Base-by-base conservation (phyloP, 2,888 invertebrate genomes). In the Drosophila limbata region DNA sequence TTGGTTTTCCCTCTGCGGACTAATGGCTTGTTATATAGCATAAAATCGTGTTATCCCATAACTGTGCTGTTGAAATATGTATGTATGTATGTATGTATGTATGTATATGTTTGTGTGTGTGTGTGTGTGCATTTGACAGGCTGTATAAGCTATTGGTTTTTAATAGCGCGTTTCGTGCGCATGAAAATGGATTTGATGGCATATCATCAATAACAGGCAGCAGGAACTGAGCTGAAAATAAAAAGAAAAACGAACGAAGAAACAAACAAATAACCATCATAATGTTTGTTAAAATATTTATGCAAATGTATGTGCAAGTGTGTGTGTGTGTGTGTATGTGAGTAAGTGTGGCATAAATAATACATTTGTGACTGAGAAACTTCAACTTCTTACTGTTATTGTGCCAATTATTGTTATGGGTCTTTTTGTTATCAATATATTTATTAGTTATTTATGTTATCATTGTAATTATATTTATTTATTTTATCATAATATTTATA, bases 161-260 rank as follows among this genome's bases (percentile, higher is more conserved):
- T 81, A 84, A 86, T 88, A 60, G 84, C 84, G 70, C 67, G 68
- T 74, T 61, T 69, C 75, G 68, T 75, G 84, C 63, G 59, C 78
- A 45, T 44, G 47, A 33, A 79, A 68, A 76, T 67, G 51, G 47
- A 68, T 48, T 61, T 62, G 73, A 56, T 64, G 60, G 69, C 68
- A 66, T 69, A 65, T 69, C 80, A 80, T 79, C 80, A 82, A 79
- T 81, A 79, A 68, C 61, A 63, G 21, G 15, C 80, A 79, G 69
- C 80, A 82, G 76, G 76, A 79, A 64, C 35, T 44, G 19, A 39
- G 5, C 4, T 25, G 5, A 25, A 25, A 25, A 5, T 5, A 25
- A 25, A 25, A 60, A 10, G 42, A 42, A 56, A 17, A 60, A 25
- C 40, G 10, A 55, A 25, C 44, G 31, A 44, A 9, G 8, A 50